phyloP scores from a whole-genome alignment of 2,113 vertebrate species.

The Chaetodon trifascialis region DNA sequence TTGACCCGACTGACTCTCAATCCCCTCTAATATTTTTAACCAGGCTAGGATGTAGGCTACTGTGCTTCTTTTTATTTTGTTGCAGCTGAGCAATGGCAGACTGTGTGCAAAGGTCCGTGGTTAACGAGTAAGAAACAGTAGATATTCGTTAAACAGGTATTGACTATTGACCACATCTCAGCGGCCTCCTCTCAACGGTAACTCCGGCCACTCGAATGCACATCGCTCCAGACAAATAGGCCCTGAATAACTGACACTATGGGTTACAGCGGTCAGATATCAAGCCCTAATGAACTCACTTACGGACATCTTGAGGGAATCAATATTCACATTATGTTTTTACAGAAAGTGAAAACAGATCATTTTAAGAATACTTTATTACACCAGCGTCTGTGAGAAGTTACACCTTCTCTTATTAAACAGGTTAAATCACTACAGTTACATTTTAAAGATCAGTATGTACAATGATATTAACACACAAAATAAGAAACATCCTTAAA shows the following conservation, averaged over 20 bases:
- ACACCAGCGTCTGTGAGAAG: conserved; percentile 77
- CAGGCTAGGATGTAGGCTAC: neutral
- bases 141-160: no score
- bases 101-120: neutral
- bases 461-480: conserved; percentile 87
- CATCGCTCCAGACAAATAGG: neutral
- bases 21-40: neutral
- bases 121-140: no score
- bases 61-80: neutral
- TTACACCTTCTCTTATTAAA: conserved; percentile 74
- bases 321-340: no score
- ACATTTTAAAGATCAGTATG: conserved; percentile 87
- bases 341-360: neutral
- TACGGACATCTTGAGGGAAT: no score
- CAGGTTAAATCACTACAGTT: conserved; percentile 83
- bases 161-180: no score
- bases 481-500: conserved; percentile 75
- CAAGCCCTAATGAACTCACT: neutral
- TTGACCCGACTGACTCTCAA: neutral
- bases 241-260: neutral
- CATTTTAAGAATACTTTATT: conserved; percentile 83
- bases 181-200: neutral
- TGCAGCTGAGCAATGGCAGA: neutral
- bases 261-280: neutral
- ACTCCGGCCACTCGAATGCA: neutral